A percentile compares a stretch with the other conserved stretches of the same genome.
Conservation (phyloP, 2,797 vertebrate genomes). For the Pseudochirops cupreus region DNA sequence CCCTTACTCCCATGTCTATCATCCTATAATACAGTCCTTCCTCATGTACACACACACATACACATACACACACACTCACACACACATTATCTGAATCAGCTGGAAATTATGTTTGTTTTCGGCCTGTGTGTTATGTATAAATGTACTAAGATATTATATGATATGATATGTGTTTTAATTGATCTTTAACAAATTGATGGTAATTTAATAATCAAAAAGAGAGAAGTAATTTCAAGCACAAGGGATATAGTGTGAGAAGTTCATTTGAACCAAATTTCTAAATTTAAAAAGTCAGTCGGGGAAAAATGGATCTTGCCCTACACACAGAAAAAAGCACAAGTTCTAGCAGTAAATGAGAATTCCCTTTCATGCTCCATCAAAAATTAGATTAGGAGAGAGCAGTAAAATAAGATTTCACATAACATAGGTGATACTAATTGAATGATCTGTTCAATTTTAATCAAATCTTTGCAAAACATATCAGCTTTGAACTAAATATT, state of each 20-base stretch:
- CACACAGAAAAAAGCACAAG: neutral
- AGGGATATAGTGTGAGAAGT: neutral
- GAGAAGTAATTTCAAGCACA: neutral
- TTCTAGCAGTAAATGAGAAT: neutral
- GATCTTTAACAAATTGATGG: neutral
- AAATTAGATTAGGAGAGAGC: neutral
- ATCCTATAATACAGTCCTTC: neutral
- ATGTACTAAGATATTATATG: too few relatives aligned
- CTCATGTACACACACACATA: neutral
- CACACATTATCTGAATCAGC: neutral
- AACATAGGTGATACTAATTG: neutral
- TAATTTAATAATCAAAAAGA: neutral
- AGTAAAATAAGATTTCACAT: neutral
- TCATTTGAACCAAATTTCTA: neutral
- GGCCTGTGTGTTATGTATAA: neutral
- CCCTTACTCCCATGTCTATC: neutral
- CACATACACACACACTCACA: too few relatives aligned
- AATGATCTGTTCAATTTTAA: slow-evolving; percentile 3
- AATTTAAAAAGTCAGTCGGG: slow-evolving; percentile 1
- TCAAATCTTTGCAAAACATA: neutral
- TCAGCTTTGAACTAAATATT: slow-evolving; percentile 22
- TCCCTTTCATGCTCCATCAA: neutral
- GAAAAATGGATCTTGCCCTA: neutral
- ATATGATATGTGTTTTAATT: neutral
- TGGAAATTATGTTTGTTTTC: neutral